Evolutionary conservation across 2,888 invertebrate genomes (phyloP), one percentile per base, ranked within the genome.

Genomic region (Dendrolimus houi): DNA sequence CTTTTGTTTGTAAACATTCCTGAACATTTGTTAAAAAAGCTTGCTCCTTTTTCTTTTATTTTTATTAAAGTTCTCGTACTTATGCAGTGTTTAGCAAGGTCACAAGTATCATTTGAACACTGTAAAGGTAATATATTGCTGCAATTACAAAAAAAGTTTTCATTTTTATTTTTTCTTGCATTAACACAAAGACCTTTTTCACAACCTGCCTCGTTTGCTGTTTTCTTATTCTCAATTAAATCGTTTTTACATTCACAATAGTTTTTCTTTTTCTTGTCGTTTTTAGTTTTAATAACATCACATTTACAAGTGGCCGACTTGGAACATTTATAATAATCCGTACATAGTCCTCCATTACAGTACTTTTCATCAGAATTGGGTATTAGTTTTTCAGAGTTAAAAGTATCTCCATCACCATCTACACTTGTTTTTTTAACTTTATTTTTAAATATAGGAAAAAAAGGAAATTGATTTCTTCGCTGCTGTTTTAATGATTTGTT

Each of bases 61-160:
- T 47, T 47, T 47, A 47, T 47, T 12, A 47, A 47, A 47, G 47
- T 47, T 47, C 47, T 47, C 9, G 47, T 47, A 47, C 47, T 47
- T 12, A 47, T 47, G 3, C 2, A 47, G 12, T 47, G 47, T 47
- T 47, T 47, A 29, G 29, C 29, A 17, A 40, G 8, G 8, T 29
- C 40, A 42, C 55, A 59, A 8, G 56, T 56, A 42, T 42, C 12
- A n/a, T 70, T 68, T 14, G 60, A 58, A 40, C 70, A 70, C 64
- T 72, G 63, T 47, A 59, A 58, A n/a, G 59, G 13, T 47, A 53
- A 57, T 56, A 55, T 64, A 56, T 57, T 62, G 41, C 55, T 40
- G 55, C 76, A 74, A 58, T 67, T 70, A 59, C 73, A 72, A 53
- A 59, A 60, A 57, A 74, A 71, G 55, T 63, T 60, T 1, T 54